Evolutionary conservation across 2,797 vertebrate genomes (phyloP), one percentile per base, ranked within the genome.

Genomic region (Sebastolobus alascanus): DNA sequence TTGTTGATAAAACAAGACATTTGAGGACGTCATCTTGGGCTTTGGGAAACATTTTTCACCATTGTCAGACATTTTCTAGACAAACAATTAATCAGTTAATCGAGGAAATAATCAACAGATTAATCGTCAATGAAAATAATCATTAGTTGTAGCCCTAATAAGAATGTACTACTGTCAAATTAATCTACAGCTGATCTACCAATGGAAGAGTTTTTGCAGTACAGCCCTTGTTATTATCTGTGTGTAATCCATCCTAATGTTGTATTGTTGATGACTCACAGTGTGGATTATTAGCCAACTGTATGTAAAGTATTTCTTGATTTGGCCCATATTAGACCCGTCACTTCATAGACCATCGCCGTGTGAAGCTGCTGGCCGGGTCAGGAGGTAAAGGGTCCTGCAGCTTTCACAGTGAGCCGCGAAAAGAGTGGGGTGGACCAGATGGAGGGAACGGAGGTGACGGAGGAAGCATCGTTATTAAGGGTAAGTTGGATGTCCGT

Each of bases 361-460:
- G 85, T 22, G 97, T 99, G 75, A 96, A 90, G 6, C 90, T 99
- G 52, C 61, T 93, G 16, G 98, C 97, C 14, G 99, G 98, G 0
- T 94, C 83, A 0, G 99, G 99, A 2, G 99, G 98, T 2, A 90
- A 91, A 8, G 99, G 99, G 0, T 87, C 77, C 29, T 94, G 93
- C 81, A 96, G 95, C 89, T 99, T 99, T 91, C 93, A 96, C 90
- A 99, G 99, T 2, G 98, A 99, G 68, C 99, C 98, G 22, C 91
- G 98, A 14, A 99, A 99, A 90, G 94, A 97, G 79, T 99, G 96
- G 88, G 99, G 98, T 1, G 98, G 98, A 18, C 99, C 99, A 0
- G 97, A 98, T 18, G 99, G 98, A 5, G 99, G 99, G 5, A 96
- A 99, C 1, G 98, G 99, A 56, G 98, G 99, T 6, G 91, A 96